phyloP scores from a whole-genome alignment of 2,888 invertebrate genomes.

The Vanessa cardui region DNA sequence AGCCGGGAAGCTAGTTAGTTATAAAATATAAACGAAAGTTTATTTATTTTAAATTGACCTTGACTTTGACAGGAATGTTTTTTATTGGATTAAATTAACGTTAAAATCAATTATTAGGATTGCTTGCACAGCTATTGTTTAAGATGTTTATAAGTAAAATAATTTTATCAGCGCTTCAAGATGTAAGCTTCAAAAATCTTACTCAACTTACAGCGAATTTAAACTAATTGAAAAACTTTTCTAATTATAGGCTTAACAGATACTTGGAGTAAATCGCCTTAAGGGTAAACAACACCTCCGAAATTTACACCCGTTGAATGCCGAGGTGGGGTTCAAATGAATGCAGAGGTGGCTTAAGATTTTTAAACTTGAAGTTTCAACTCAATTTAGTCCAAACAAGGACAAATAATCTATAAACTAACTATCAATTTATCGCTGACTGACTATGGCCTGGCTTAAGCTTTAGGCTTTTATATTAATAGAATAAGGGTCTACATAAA shows the following conservation, averaged over 20 bases:
- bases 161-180: conserved; percentile 53
- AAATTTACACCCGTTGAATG: conserved; percentile 65
- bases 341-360: conserved; percentile 19
- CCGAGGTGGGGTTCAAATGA: conserved; percentile 19
- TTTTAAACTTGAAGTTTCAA: conserved; percentile 3
- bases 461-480: too few relatives aligned
- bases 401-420: too few relatives aligned
- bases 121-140: conserved; percentile 23
- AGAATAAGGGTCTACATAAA: too few relatives aligned
- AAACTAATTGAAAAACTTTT: conserved; percentile 82
- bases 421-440: too few relatives aligned
- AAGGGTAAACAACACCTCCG: conserved; percentile 80
- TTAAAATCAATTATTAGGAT: too few relatives aligned
- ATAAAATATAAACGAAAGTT: too few relatives aligned
- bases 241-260: conserved; percentile 81
- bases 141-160: conserved; percentile 39
- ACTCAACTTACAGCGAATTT: conserved; percentile 74
- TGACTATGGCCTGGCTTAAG: too few relatives aligned
- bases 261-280: conserved; percentile 81
- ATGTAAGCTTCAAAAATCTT: conserved; percentile 77
- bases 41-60: too few relatives aligned
- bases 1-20: too few relatives aligned
- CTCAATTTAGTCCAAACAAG: too few relatives aligned
- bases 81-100: too few relatives aligned
- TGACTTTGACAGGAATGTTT: too few relatives aligned